Evolutionary conservation across 2,888 invertebrate genomes (phyloP).

Genomic region (Xestobium rufovillosum): DNA sequence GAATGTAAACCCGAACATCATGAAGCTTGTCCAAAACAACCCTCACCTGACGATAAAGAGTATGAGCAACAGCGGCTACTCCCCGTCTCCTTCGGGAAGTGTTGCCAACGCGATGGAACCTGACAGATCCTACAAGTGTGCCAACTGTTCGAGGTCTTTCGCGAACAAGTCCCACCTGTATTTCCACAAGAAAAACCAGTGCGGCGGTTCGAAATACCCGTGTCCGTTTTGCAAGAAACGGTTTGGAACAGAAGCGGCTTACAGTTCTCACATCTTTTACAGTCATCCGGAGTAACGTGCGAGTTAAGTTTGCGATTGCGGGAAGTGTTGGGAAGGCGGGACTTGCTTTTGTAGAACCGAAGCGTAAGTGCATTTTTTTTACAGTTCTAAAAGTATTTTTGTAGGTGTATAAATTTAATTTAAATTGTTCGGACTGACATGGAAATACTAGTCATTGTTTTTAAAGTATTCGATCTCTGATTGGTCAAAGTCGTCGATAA

Average conservation of each 20-base stretch:
- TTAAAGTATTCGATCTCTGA: too few species aligned
- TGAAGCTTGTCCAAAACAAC: slow-evolving; percentile 41
- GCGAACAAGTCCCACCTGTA: slow-evolving; percentile 42
- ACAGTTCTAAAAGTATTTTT: too few species aligned
- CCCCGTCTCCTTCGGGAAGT: background rate
- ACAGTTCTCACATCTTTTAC: slow-evolving; percentile 43
- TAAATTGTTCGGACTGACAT: too few species aligned
- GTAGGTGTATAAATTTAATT: too few species aligned
- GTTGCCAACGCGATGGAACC: slow-evolving; percentile 20
- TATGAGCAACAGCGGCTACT: too few species aligned
- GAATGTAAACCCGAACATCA: slow-evolving; percentile 36
- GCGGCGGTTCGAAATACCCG: slow-evolving; percentile 41
- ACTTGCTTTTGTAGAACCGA: too few species aligned
- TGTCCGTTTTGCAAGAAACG: slow-evolving; percentile 44
- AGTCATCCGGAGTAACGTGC: slow-evolving; percentile 44
- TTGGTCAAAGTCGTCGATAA: too few species aligned
- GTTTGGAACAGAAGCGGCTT: slow-evolving; percentile 43
- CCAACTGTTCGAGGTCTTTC: slow-evolving; percentile 41
- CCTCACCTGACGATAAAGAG: slow-evolving; percentile 40
- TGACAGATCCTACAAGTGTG: slow-evolving; percentile 38
- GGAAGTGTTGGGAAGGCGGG: too few species aligned
- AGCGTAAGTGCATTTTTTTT: too few species aligned
- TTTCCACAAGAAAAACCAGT: slow-evolving; percentile 43
- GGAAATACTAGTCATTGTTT: too few species aligned
- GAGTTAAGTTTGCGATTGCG: too few species aligned